A percentile compares a stretch with the other conserved stretches of the same genome.
phyloP scores from a whole-genome alignment of 1,140 invertebrate species.

The Drosophila carrolli region DNA sequence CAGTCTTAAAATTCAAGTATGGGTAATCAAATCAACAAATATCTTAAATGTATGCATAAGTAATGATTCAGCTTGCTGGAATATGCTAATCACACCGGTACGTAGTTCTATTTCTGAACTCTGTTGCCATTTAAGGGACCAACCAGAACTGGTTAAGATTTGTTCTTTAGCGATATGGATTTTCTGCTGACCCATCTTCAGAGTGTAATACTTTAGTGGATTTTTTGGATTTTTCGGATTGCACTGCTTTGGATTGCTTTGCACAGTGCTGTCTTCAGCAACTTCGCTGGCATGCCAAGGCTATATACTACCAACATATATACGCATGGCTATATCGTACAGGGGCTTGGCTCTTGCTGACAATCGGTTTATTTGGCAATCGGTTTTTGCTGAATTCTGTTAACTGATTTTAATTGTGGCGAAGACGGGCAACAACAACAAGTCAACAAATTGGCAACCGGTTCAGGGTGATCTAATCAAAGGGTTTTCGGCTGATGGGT shows the following conservation, averaged over 20 bases:
- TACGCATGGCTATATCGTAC: neutral
- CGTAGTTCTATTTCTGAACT: conserved; percentile 18
- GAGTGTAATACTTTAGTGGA: neutral
- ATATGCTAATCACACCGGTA: conserved; percentile 35
- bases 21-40: conserved; percentile 15
- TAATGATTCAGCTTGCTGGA: conserved; percentile 24
- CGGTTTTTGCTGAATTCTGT: conserved; percentile 30
- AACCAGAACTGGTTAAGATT: neutral
- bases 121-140: conserved; percentile 19
- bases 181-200: conserved; percentile 38
- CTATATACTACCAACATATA: neutral
- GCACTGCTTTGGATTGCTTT: neutral
- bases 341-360: conserved; percentile 7
- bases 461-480: conserved; percentile 46
- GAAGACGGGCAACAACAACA: neutral
- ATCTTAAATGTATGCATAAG: conserved; percentile 31
- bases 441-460: conserved; percentile 24
- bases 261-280: conserved; percentile 34
- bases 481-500: conserved; percentile 9
- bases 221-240: neutral
- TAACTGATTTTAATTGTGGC: conserved; percentile 16
- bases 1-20: neutral
- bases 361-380: conserved; percentile 23
- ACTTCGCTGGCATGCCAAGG: conserved; percentile 29
- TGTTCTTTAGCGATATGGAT: neutral